Evolutionary conservation across 1,140 invertebrate genomes (phyloP).

Genomic region (Drosophila micromelanica): DNA sequence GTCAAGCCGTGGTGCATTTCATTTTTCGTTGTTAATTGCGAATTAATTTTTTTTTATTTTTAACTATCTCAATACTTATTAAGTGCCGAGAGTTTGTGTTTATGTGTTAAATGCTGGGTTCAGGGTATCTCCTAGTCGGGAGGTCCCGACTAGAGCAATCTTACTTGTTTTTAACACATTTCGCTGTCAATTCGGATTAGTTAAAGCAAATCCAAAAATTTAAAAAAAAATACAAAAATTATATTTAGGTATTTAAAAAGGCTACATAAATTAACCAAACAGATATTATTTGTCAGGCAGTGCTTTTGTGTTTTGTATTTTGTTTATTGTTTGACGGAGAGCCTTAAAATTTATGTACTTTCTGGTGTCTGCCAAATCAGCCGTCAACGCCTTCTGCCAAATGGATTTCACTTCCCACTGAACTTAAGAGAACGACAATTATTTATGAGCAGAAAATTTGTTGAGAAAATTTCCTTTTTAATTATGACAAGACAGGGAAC

Average conservation of each 20-base stretch:
- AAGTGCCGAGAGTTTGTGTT: too few species aligned
- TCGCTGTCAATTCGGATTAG: slow-evolving; percentile 39
- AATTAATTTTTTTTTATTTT: too few species aligned
- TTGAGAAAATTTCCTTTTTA: slow-evolving; percentile 58
- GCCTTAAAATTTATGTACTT: slow-evolving; percentile 42
- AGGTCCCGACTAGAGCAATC: too few species aligned
- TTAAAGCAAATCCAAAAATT: slow-evolving; percentile 11
- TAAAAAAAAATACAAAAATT: slow-evolving; percentile 12
- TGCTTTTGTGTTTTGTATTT: slow-evolving; percentile 1
- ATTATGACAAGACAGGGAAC: slow-evolving; percentile 74
- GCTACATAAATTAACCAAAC: slow-evolving; percentile 61
- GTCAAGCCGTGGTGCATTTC: too few species aligned
- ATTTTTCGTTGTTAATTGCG: too few species aligned
- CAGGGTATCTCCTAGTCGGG: too few species aligned
- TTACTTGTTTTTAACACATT: slow-evolving; percentile 35
- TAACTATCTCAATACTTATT: too few species aligned
- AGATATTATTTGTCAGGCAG: slow-evolving; percentile 65
- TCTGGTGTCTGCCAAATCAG: slow-evolving; percentile 59
- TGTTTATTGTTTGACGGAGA: slow-evolving; percentile 6
- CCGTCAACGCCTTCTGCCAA: slow-evolving; percentile 67
- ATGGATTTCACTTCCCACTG: slow-evolving; percentile 55
- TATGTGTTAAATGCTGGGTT: too few species aligned
- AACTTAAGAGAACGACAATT: slow-evolving; percentile 35
- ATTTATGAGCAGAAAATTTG: slow-evolving; percentile 50
- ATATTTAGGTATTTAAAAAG: slow-evolving; percentile 46